Evolutionary conservation across 2,797 vertebrate genomes (phyloP).

Genomic region (Sebastes diploproa): DNA sequence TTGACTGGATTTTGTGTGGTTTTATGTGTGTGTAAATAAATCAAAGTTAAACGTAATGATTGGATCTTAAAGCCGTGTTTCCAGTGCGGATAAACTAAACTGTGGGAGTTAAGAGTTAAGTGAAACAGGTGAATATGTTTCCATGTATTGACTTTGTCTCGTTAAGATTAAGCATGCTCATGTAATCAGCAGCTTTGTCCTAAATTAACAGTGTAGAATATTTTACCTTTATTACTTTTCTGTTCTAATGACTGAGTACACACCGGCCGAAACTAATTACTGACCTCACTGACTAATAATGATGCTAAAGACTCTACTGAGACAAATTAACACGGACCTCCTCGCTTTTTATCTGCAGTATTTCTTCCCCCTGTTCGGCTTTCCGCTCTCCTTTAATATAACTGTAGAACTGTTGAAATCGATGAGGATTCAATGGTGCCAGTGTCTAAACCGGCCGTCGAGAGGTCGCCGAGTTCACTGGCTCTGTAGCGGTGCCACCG

Average conservation of each 20-base stretch:
- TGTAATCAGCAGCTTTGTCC: neutral
- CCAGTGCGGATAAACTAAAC: no score
- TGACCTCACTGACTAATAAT: conserved; percentile 12
- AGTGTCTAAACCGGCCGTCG: conserved; percentile 9
- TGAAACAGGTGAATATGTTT: neutral
- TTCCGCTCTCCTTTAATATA: conserved; percentile 6
- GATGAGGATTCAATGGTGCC: conserved; percentile 39
- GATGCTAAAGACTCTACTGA: neutral
- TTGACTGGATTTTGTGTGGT: no score
- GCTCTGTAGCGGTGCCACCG: conserved; percentile 18
- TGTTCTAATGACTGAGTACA: neutral
- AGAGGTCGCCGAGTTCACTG: conserved; percentile 25
- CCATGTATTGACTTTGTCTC: neutral
- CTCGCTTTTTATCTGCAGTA: neutral
- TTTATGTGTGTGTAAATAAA: no score
- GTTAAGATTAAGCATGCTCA: neutral
- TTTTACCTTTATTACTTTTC: neutral
- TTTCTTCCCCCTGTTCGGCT: neutral
- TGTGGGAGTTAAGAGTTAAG: no score
- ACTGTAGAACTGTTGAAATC: conserved; percentile 33
- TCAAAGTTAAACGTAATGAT: no score
- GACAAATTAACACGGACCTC: conserved; percentile 5
- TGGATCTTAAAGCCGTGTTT: no score
- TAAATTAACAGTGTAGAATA: neutral
- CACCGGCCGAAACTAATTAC: neutral